Evolutionary conservation across 2,113 vertebrate species (phyloP).

Genomic region (Lepus timidus): DNA sequence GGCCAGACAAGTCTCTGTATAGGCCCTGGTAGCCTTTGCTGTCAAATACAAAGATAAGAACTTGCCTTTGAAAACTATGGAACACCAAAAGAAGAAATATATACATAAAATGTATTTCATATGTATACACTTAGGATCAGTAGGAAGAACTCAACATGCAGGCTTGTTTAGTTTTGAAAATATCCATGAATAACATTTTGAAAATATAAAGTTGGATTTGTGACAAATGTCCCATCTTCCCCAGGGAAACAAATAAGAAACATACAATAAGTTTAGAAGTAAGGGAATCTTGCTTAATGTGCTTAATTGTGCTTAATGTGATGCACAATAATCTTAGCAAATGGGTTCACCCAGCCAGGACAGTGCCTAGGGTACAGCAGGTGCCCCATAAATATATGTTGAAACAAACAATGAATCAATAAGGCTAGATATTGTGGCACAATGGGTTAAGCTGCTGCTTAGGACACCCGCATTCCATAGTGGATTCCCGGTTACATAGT

Average conservation of each 20-base stretch:
- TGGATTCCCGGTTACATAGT: too few species aligned
- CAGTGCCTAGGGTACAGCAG: background rate
- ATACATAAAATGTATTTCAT: background rate
- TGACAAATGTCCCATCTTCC: background rate
- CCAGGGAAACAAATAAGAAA: background rate
- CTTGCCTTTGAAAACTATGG: slow-evolving; percentile 38
- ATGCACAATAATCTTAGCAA: background rate
- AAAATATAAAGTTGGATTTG: background rate
- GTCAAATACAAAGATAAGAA: slow-evolving; percentile 26
- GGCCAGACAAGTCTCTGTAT: background rate
- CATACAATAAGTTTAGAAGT: background rate
- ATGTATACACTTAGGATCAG: background rate
- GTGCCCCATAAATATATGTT: background rate
- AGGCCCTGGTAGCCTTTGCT: slow-evolving; percentile 32
- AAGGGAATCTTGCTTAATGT: background rate
- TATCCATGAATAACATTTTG: background rate
- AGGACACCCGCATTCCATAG: too few species aligned
- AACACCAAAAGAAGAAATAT: background rate
- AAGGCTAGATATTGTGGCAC: too few species aligned
- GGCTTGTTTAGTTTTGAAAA: slow-evolving; percentile 48
- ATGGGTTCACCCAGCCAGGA: background rate
- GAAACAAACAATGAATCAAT: background rate
- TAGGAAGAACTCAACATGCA: background rate
- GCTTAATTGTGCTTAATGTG: background rate
- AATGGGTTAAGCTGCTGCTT: too few species aligned